These are phyloP conservation scores for Hirundo rustica DNA, from an alignment of 2,797 vertebrate species.

Conservation along the genomic window DNA sequence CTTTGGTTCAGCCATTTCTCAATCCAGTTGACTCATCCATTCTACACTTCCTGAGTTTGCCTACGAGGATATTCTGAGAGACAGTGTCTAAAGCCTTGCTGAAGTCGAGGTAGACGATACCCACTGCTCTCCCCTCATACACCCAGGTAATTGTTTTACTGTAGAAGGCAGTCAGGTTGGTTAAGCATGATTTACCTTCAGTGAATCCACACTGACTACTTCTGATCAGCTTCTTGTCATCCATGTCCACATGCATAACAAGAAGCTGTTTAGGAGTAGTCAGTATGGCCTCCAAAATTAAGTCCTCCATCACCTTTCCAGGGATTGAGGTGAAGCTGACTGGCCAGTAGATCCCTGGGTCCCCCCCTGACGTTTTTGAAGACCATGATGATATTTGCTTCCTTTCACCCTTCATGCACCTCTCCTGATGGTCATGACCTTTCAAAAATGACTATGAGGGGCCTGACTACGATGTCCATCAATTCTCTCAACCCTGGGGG, in stretches of 20 bases:
- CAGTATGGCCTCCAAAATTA: background rate
- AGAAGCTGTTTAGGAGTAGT: background rate
- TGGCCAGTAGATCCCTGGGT: background rate
- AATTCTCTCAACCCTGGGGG: background rate
- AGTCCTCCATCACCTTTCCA: background rate
- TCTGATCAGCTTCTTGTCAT: background rate
- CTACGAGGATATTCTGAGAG: background rate
- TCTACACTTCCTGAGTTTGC: background rate
- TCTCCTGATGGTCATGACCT: background rate
- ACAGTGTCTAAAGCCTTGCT: rapidly evolving
- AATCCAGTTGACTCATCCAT: background rate
- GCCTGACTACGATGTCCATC: background rate
- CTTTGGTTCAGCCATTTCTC: background rate
- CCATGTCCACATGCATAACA: background rate
- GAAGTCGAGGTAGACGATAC: rapidly evolving
- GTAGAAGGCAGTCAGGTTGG: background rate
- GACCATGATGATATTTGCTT: background rate
- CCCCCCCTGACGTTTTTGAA: background rate
- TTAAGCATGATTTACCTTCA: background rate
- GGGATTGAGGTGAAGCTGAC: background rate
- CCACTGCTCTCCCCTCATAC: background rate
- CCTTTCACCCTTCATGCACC: background rate
- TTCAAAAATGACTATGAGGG: background rate
- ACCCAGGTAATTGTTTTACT: background rate
- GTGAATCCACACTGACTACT: background rate